Evolutionary conservation across 2,888 invertebrate species (phyloP).

Genomic region (Synanthedon vespiformis): DNA sequence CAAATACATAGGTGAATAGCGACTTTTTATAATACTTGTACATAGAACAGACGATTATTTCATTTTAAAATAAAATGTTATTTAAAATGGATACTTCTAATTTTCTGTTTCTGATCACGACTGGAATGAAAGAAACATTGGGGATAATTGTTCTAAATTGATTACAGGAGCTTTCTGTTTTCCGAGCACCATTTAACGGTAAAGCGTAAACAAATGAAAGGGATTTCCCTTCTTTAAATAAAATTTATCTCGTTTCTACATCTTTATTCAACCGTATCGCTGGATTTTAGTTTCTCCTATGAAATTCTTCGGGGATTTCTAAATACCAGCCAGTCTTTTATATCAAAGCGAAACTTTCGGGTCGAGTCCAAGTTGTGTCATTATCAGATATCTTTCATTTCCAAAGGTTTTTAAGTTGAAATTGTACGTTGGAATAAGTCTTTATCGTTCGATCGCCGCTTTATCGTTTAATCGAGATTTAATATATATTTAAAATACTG

Average conservation of each 20-base stretch:
- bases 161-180: background rate
- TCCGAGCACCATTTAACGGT: background rate
- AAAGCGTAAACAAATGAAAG: conserved; percentile 2
- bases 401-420: background rate
- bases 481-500: background rate
- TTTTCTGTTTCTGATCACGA: no score
- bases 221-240: conserved; percentile 9
- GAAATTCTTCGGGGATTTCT: conserved; percentile 15
- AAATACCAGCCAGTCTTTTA: conserved; percentile 14
- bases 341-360: conserved; percentile 17
- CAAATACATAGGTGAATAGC: no score
- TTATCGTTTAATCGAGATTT: background rate
- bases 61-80: no score
- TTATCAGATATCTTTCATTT: conserved; percentile 1
- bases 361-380: conserved; percentile 4
- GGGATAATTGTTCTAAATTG: background rate
- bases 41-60: no score
- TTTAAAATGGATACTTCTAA: no score
- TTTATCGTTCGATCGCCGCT: background rate
- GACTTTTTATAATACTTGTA: no score
- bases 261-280: conserved; percentile 12
- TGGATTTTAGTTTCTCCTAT: conserved; percentile 7
- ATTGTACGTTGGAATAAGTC: background rate
- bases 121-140: background rate
- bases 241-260: conserved; percentile 12